phyloP scores from a whole-genome alignment of 1,140 invertebrate species.

The Steinernema khuongi region DNA sequence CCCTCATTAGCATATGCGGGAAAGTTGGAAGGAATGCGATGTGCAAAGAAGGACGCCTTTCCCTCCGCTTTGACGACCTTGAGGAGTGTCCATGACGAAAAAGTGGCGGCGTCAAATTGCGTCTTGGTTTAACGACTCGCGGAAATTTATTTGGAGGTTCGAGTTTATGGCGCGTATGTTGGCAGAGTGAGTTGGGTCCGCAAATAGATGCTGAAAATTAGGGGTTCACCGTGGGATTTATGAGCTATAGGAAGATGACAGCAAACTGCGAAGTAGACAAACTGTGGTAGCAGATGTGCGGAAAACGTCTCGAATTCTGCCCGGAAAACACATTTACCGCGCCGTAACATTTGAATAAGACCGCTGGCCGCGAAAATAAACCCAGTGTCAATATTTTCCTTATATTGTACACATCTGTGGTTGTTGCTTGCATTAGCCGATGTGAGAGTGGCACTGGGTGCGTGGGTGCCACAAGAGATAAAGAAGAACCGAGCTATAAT shows the following conservation, averaged over 20 bases:
- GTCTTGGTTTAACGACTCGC: slow-evolving; percentile 7
- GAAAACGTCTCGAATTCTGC: no score
- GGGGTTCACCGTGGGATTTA: no score
- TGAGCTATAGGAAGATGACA: no score
- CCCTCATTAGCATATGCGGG: slow-evolving; percentile 11
- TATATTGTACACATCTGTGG: not conserved
- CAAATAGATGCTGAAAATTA: no score
- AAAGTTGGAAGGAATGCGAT: not conserved
- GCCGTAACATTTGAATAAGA: not conserved
- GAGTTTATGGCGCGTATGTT: not conserved
- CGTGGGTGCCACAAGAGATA: no score
- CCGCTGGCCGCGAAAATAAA: not conserved
- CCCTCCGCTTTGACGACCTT: not conserved
- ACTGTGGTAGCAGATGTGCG: no score
- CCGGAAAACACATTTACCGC: not conserved
- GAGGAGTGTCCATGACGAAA: not conserved
- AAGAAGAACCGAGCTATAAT: no score
- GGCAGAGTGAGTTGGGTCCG: not conserved
- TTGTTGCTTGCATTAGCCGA: no score
- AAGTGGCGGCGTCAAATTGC: slow-evolving; percentile 2
- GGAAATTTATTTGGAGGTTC: not conserved
- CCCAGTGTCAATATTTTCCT: not conserved
- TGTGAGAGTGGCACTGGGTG: no score
- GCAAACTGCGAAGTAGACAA: no score
- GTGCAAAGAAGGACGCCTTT: not conserved